Evolutionary conservation across 2,888 invertebrate species (phyloP).

Genomic region (Druceiella hillmani): DNA sequence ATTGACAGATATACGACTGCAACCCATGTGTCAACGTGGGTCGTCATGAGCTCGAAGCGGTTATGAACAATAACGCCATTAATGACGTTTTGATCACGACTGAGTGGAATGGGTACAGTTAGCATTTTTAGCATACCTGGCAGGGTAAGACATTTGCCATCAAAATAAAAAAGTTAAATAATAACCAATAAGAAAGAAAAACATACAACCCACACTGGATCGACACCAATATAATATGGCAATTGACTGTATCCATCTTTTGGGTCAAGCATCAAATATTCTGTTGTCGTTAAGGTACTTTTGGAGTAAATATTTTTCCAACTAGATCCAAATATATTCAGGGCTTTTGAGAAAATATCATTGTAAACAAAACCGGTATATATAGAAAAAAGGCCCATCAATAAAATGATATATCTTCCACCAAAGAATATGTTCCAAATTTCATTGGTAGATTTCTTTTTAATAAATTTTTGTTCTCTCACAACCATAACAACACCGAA

Average conservation of each 20-base stretch:
- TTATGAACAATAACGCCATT: too few species aligned
- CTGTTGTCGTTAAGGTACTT: conserved; percentile 30
- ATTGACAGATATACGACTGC: too few species aligned
- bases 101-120: too few species aligned
- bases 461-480: conserved; percentile 53
- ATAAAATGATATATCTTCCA: conserved; percentile 66
- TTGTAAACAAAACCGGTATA: conserved; percentile 73
- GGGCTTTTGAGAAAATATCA: conserved; percentile 64
- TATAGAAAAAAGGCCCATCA: conserved; percentile 70
- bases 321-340: conserved; percentile 63
- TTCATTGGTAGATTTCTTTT: conserved; percentile 51
- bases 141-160: too few species aligned
- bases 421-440: conserved; percentile 69
- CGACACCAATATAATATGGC: conserved; percentile 66
- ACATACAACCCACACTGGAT: conserved; percentile 65
- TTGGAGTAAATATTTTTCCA: conserved; percentile 49
- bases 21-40: too few species aligned
- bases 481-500: conserved; percentile 62
- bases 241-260: conserved; percentile 35
- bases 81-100: too few species aligned
- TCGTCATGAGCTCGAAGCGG: too few species aligned
- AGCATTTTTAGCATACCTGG: too few species aligned
- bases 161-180: too few species aligned
- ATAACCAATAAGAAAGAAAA: too few species aligned
- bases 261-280: conserved; percentile 43